These are phyloP conservation scores for Baronia brevicornis DNA, from an alignment of 2,888 invertebrate species.

Conservation along the genomic window DNA sequence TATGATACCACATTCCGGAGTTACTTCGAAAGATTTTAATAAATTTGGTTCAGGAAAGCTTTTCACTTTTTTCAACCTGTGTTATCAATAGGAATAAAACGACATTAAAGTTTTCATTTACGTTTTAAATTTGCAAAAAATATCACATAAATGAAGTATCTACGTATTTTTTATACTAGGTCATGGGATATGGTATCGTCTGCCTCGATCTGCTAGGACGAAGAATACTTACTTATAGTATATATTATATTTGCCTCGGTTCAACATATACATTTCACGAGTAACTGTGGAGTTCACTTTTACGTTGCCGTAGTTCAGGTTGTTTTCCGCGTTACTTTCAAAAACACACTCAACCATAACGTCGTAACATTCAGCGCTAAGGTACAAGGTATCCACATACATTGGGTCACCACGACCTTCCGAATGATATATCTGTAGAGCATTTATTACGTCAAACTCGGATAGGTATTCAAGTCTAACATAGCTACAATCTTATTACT, in stretches of 20 bases:
- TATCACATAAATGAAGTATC: too few species aligned
- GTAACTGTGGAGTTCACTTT: constrained; percentile 70
- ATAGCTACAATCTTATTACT: too few species aligned
- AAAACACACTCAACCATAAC: constrained; percentile 71
- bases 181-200: background rate
- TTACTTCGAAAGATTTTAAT: constrained; percentile 47
- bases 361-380: constrained; percentile 77
- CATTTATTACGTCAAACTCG: too few species aligned
- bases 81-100: constrained; percentile 1
- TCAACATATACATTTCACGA: constrained; percentile 66
- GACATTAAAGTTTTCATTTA: background rate
- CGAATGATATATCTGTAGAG: constrained; percentile 55
- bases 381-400: constrained; percentile 48
- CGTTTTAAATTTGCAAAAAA: background rate
- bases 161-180: too few species aligned
- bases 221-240: constrained; percentile 70
- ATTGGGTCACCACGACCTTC: constrained; percentile 61
- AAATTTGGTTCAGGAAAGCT: constrained; percentile 61
- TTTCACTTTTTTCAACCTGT: constrained; percentile 60
- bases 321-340: constrained; percentile 54
- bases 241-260: constrained; percentile 75
- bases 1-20: constrained; percentile 48
- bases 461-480: too few species aligned
- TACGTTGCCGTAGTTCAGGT: constrained; percentile 73
- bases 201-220: background rate